Evolutionary conservation across 2,888 invertebrate genomes (phyloP), one percentile per base, ranked within the genome.

Genomic region (Eupithecia insigniata): DNA sequence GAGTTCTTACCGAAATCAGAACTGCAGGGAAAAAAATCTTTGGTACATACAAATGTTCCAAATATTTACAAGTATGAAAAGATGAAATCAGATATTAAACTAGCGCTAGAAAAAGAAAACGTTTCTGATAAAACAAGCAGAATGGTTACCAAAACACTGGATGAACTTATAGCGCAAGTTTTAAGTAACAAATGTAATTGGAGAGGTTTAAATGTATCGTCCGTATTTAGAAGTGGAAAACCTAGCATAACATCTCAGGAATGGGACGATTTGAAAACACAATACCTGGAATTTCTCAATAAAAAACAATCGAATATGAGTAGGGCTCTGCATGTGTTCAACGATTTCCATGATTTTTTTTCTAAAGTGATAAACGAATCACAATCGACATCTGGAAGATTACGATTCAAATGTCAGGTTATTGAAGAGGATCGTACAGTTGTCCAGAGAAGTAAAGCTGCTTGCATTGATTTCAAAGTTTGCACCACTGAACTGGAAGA

Each of bases 401-500:
- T 87, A 60, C 87, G 82, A 76, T 77, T 90, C 6, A 79, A 80
- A 55, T 90, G 90, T 60, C 76, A 84, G 18, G 67, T 87, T 4
- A 70, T 86, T 3, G 78, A 82, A 58, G 43, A 64, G 12, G 1
- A 36, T 14, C 12, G 1, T 14, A 14, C 22, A n/a, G 14, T 12
- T 14, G 5, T 36, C 1, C 10, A 22, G 36, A 34, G 64, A 26
- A 64, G 26, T 22, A 8, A 6, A 22, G 1, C 10, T 34, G 64
- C n/a, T 0, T 91, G 92, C 58, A 60, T 71, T 1, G 66, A 79
- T 60, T 84, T 89, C 39, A 82, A 82, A 78, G 39, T 92, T 34
- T 93, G 93, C 70, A 85, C 90, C 0, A 79, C 80, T 1, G 92
- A 92, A 78, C 73, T 92, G 0, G 81, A 72, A 43, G 79, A 78